phyloP scores from a whole-genome alignment of 2,113 vertebrate genomes.

The Larimichthys crocea region DNA sequence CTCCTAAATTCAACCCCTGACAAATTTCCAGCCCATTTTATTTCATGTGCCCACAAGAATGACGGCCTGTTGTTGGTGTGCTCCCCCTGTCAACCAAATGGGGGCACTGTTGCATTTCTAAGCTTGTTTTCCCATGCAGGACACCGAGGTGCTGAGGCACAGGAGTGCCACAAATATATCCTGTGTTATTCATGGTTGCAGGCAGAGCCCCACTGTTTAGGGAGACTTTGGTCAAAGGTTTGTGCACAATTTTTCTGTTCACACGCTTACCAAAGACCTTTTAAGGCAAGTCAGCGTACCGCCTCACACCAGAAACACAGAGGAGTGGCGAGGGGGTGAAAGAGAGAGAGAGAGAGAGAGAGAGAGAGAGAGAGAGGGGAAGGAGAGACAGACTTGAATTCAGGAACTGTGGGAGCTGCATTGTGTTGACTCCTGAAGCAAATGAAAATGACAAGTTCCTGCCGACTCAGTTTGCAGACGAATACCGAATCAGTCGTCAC shows the following conservation, averaged over 20 bases:
- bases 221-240: slow-evolving; percentile 70
- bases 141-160: slow-evolving; percentile 34
- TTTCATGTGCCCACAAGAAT: slow-evolving; percentile 43
- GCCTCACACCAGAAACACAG: slow-evolving; percentile 38
- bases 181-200: slow-evolving; percentile 61
- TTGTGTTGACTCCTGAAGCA: slow-evolving; percentile 51
- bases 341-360: background rate
- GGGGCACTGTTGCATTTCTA: slow-evolving; percentile 74
- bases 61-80: slow-evolving; percentile 25
- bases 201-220: slow-evolving; percentile 65
- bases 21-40: slow-evolving; percentile 58
- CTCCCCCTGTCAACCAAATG: slow-evolving; percentile 42
- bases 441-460: slow-evolving; percentile 64
- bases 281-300: slow-evolving; percentile 52
- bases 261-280: slow-evolving; percentile 67
- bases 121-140: slow-evolving; percentile 13
- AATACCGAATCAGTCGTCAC: slow-evolving; percentile 43
- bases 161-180: slow-evolving; percentile 40
- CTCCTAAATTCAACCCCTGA: slow-evolving; percentile 67
- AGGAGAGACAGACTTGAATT: slow-evolving; percentile 13
- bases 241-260: slow-evolving; percentile 59
- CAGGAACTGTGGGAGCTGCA: slow-evolving; percentile 39
- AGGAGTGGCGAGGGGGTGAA: slow-evolving; percentile 14
- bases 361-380: background rate
- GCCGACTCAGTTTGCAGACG: slow-evolving; percentile 57